These are phyloP conservation scores for Bombus balteatus DNA, from an alignment of 1,140 invertebrate genomes.

Conservation along the genomic window DNA sequence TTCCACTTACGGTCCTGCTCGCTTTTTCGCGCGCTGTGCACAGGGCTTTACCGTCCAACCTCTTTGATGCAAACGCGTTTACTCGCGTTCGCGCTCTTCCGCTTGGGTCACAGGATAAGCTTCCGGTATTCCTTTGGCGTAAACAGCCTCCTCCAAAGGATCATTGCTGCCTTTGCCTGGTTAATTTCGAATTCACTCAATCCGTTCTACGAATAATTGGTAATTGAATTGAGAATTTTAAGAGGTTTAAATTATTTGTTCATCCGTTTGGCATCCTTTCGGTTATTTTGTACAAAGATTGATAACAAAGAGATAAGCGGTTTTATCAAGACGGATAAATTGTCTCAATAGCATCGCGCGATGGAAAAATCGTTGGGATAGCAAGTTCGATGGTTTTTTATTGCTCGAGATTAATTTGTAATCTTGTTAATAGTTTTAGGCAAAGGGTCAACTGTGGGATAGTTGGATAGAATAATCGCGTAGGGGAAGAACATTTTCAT, in stretches of 20 bases:
- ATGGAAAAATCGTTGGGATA: no score
- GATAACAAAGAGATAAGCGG: no score
- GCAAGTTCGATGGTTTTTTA: no score
- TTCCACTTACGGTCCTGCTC: constrained; percentile 33
- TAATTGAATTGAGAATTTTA: no score
- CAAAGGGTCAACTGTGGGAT: no score
- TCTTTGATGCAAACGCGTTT: constrained; percentile 22
- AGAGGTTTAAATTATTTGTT: not conserved
- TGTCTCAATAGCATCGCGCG: no score
- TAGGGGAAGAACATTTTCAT: no score
- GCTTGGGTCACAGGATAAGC: not conserved
- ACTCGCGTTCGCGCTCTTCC: constrained; percentile 13
- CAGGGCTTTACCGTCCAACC: not conserved
- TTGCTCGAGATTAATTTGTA: no score
- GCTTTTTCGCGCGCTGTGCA: not conserved
- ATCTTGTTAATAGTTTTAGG: no score
- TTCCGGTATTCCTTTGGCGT: not conserved
- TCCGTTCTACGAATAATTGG: not conserved
- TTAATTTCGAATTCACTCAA: not conserved
- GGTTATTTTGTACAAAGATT: not conserved
- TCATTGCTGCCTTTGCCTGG: not conserved
- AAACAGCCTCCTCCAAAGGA: not conserved
- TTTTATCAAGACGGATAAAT: no score
- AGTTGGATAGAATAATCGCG: no score
- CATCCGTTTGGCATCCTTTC: not conserved